Evolutionary conservation across 2,888 invertebrate genomes (phyloP).

Genomic region (Alsophila aescularia): DNA sequence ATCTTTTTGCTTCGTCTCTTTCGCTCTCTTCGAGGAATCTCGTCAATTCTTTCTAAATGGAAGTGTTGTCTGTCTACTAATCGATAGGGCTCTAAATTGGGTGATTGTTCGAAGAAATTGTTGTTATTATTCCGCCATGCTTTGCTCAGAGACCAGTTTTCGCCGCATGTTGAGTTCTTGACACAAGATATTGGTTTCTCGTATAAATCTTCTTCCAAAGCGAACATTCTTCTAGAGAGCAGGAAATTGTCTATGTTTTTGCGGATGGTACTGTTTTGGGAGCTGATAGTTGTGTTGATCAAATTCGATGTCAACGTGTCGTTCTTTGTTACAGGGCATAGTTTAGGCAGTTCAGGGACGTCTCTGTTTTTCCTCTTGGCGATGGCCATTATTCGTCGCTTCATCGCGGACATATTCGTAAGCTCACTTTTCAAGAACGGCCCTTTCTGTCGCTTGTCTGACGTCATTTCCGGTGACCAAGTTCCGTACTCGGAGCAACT

Average conservation of each 20-base stretch:
- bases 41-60: slow-evolving; percentile 70
- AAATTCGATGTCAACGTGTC: slow-evolving; percentile 70
- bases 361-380: slow-evolving; percentile 68
- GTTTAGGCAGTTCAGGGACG: slow-evolving; percentile 63
- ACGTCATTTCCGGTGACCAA: slow-evolving; percentile 80
- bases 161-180: slow-evolving; percentile 71
- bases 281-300: slow-evolving; percentile 71
- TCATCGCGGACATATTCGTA: slow-evolving; percentile 78
- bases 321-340: slow-evolving; percentile 45
- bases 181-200: slow-evolving; percentile 71
- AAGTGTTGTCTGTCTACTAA: slow-evolving; percentile 55
- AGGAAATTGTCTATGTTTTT: slow-evolving; percentile 75
- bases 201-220: slow-evolving; percentile 74
- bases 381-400: slow-evolving; percentile 72
- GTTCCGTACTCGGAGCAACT: slow-evolving; percentile 80
- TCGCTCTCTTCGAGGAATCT: slow-evolving; percentile 64
- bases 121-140: slow-evolving; percentile 73
- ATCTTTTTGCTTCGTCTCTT: slow-evolving; percentile 64
- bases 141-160: slow-evolving; percentile 82
- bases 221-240: slow-evolving; percentile 69
- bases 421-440: slow-evolving; percentile 77
- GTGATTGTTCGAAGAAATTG: slow-evolving; percentile 66
- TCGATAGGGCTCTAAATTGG: slow-evolving; percentile 52
- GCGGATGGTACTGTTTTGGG: slow-evolving; percentile 69
- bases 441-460: slow-evolving; percentile 67